phyloP scores from a whole-genome alignment of 1,140 invertebrate species.

The Leptopilina clavipes region DNA sequence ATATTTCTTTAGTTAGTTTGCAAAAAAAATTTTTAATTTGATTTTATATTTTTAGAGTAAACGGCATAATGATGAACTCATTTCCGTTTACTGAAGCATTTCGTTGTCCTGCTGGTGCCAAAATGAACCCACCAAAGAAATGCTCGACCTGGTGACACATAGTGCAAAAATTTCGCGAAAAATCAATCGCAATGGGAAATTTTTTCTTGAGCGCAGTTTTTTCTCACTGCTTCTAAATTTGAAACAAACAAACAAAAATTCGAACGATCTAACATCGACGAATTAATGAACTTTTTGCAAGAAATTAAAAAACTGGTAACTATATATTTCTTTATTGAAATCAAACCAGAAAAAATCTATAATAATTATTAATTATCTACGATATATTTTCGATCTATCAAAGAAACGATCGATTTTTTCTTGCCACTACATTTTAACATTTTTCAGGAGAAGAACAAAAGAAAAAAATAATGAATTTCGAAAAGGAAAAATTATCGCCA shows the following conservation, averaged over 20 bases:
- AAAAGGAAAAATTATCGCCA: too few species aligned
- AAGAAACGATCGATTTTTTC: too few species aligned
- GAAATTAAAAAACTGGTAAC: too few species aligned
- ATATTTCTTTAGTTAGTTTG: too few species aligned
- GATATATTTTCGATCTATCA: too few species aligned
- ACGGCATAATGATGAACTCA: slow-evolving; percentile 79
- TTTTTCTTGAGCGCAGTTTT: neutral
- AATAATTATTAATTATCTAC: too few species aligned
- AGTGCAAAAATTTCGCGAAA: neutral
- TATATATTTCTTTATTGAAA: neutral
- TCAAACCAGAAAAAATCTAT: neutral
- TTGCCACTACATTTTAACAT: too few species aligned
- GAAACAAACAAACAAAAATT: neutral
- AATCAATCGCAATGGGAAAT: neutral
- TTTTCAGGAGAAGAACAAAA: too few species aligned
- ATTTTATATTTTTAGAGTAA: slow-evolving; percentile 74
- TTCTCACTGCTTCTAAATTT: neutral
- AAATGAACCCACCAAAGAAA: slow-evolving; percentile 83
- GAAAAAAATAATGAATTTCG: neutral
- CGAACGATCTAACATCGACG: neutral
- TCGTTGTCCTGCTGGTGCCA: slow-evolving; percentile 78
- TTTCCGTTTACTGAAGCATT: slow-evolving; percentile 81
- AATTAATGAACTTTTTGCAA: neutral
- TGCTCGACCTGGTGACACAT: slow-evolving; percentile 82
- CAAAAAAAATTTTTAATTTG: too few species aligned